Conservation (phyloP, 1,140 invertebrate genomes). For the Rhyzopertha dominica region DNA sequence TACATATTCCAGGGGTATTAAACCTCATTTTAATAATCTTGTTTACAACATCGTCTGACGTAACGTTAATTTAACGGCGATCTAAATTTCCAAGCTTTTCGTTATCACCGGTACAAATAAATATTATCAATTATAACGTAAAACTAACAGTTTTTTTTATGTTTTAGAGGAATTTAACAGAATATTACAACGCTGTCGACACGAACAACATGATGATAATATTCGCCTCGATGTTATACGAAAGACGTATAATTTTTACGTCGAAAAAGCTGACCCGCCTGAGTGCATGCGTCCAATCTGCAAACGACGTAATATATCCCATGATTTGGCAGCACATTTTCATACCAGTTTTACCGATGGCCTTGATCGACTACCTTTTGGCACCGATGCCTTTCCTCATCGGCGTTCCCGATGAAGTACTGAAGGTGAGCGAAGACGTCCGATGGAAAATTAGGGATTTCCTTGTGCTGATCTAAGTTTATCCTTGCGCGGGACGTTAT, state of each 20-base stretch:
- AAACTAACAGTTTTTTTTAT: too few species aligned
- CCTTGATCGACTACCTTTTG: conserved; percentile 83
- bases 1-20: too few species aligned
- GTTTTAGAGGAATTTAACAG: conserved; percentile 88
- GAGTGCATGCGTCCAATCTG: conserved; percentile 90
- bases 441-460: too few species aligned
- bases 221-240: conserved; percentile 91
- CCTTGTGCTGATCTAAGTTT: too few species aligned
- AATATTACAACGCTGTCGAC: conserved; percentile 94
- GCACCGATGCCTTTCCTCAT: conserved; percentile 95
- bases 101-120: too few species aligned
- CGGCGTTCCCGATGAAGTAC: conserved; percentile 78
- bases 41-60: too few species aligned
- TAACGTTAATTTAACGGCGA: too few species aligned
- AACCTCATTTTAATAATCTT: too few species aligned
- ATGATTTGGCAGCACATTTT: conserved; percentile 99
- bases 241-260: conserved; percentile 85
- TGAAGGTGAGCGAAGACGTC: conserved; percentile 59
- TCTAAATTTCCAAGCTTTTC: too few species aligned
- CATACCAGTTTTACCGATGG: conserved; percentile 85
- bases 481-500: too few species aligned
- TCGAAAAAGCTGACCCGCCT: conserved; percentile 80
- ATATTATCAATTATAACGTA: too few species aligned
- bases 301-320: conserved; percentile 89
- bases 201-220: conserved; percentile 88